phyloP scores from a whole-genome alignment of 2,113 vertebrate genomes.

The Lethenteron reissneri region DNA sequence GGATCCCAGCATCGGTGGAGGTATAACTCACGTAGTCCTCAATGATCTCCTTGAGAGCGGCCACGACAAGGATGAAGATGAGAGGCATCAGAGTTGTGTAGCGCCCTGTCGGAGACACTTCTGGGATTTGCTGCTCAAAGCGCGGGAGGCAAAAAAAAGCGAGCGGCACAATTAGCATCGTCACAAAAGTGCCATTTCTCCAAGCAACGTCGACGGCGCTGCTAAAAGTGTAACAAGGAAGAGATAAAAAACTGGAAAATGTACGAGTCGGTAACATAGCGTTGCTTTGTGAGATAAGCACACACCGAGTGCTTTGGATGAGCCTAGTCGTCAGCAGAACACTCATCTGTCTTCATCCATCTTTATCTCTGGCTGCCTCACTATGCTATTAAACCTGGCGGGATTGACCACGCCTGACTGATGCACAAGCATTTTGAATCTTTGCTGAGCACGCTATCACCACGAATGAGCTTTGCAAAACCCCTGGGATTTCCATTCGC shows the following conservation, averaged over 20 bases:
- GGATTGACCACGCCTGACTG: too few species aligned
- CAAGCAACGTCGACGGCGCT: neutral
- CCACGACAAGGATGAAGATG: conserved; percentile 84
- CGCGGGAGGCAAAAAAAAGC: neutral
- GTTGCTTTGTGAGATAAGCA: neutral
- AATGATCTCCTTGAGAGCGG: conserved; percentile 88
- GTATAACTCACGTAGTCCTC: conserved; percentile 68
- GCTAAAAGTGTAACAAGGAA: neutral
- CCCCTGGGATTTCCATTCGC: too few species aligned
- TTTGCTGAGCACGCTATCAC: too few species aligned
- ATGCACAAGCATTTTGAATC: too few species aligned
- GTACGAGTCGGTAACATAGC: neutral
- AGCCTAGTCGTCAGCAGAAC: too few species aligned
- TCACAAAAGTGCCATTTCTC: neutral
- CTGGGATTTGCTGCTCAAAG: conserved; percentile 67
- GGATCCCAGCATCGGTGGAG: too few species aligned
- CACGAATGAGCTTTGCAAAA: too few species aligned
- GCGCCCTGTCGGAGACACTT: conserved; percentile 88
- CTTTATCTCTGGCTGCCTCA: too few species aligned
- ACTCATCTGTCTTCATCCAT: too few species aligned
- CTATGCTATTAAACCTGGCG: too few species aligned
- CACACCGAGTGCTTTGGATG: too few species aligned
- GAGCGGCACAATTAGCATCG: neutral
- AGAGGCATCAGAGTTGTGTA: conserved; percentile 92
- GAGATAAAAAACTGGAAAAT: neutral